Evolutionary conservation across 2,113 vertebrate species (phyloP).

Genomic region (Macaca mulatta): DNA sequence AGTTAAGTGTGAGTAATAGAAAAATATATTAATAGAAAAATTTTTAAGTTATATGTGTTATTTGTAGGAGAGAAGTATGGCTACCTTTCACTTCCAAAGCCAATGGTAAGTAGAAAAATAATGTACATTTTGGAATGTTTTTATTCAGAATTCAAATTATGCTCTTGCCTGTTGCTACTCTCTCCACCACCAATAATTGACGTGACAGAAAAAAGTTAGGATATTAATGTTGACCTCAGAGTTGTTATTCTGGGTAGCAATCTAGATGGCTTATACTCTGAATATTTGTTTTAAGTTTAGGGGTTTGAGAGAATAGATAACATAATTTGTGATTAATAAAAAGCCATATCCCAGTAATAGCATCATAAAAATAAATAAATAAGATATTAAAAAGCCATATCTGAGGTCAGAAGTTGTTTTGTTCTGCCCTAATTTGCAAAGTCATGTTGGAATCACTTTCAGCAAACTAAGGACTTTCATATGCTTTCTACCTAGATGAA

Average conservation of each 20-base stretch:
- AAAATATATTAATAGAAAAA: slow-evolving; percentile 9
- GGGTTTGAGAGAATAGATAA: not conserved
- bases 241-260: not conserved
- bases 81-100: slow-evolving; percentile 96
- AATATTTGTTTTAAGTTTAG: not conserved
- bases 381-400: not conserved
- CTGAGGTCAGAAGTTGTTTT: not conserved
- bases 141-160: slow-evolving; percentile 13
- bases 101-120: slow-evolving; percentile 90
- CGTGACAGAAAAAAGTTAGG: not conserved
- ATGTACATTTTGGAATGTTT: not conserved
- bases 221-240: not conserved
- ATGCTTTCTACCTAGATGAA: not conserved
- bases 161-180: not conserved
- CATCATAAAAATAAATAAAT: no score
- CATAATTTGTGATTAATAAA: slow-evolving; percentile 14
- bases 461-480: not conserved
- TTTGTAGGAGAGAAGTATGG: slow-evolving; percentile 95
- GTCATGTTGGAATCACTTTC: not conserved
- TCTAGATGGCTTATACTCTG: not conserved
- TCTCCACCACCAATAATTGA: not conserved
- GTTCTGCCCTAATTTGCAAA: not conserved
- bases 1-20: slow-evolving; percentile 42
- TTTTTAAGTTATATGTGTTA: slow-evolving; percentile 80
- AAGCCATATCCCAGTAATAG: not conserved